Evolutionary conservation across 2,113 vertebrate genomes (phyloP), one percentile per base, ranked within the genome.

Genomic region (Sebastes schlegelii): DNA sequence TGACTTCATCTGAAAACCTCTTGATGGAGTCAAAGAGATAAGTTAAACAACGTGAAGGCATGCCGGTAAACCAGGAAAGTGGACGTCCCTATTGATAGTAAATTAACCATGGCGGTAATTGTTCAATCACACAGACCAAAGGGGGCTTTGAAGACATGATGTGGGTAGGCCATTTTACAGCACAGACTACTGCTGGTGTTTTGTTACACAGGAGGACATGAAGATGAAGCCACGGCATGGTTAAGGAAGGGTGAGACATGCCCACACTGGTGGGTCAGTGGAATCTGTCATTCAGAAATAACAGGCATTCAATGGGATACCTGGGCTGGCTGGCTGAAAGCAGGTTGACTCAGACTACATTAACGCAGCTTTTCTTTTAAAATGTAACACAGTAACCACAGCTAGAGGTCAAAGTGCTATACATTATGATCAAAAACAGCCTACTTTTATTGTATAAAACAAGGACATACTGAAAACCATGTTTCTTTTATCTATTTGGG

Each of bases 101-200:
- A 94, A 95, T 94, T 92, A 94, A 93, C 82, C 94, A 14, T 92
- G 90, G 87, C 66, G 76, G 91, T 95, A 95, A 95, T 95, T 95
- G 92, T 92, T 94, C 91, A 92, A 92, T 93, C 92, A 92, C 83
- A 82, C 67, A 83, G 67, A 92, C 71, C 71, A 84, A 88, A 91
- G 79, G 73, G 10, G 42, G 61, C 71, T 91, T 86, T 92, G 93
- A 91, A 88, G 87, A 77, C 17, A 54, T 16, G 74, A 88, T 91
- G 90, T 54, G 90, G 92, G 91, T 66, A 72, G 80, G 73, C 63
- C 55, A 26, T 91, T 90, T 82, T 58, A 74, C 51, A 55, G 67
- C 34, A 0, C 73, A 74, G 58, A 67, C 54, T 65, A 86, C 77
- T 83, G 65, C 63, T 71, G 90, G 93, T 95, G 90, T 95, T 91